These are phyloP conservation scores for Dicrostonyx torquatus DNA, from an alignment of 2,797 vertebrate genomes.

Conservation along the genomic window DNA sequence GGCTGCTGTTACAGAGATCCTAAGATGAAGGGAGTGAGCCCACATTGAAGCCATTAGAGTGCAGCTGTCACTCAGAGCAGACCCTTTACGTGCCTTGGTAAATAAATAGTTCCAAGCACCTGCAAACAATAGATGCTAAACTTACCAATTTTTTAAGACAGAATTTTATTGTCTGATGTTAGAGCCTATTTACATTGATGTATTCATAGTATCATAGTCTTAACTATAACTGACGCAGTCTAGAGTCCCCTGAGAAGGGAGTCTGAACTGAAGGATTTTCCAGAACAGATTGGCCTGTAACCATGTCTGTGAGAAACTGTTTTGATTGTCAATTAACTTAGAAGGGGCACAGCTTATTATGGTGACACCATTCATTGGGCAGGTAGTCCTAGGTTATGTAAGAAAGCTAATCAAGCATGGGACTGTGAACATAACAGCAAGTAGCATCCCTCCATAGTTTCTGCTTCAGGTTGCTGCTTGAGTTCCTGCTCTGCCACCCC, in stretches of 20 bases:
- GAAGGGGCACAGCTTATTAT: background rate
- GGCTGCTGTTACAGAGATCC: too few relatives aligned
- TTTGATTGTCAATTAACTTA: background rate
- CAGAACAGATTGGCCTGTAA: too few relatives aligned
- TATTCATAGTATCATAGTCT: background rate
- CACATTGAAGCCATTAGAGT: too few relatives aligned
- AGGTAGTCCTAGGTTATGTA: background rate
- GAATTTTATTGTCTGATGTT: background rate
- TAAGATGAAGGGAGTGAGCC: background rate
- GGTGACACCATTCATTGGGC: background rate
- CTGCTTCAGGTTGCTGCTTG: background rate
- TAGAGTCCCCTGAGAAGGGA: background rate
- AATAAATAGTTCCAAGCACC: background rate
- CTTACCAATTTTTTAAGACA: background rate
- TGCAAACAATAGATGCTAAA: background rate
- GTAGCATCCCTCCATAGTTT: too few relatives aligned
- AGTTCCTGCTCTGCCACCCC: background rate
- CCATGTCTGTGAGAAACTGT: background rate
- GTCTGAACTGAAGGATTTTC: background rate
- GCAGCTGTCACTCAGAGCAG: background rate
- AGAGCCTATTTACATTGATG: background rate
- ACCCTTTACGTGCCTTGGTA: background rate
- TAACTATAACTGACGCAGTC: background rate
- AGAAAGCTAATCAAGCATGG: too few relatives aligned
- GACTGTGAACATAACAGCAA: background rate